A percentile compares a stretch with the other conserved stretches of the same genome.
Conservation (phyloP, 2,113 vertebrate genomes). For the Mustela nigripes region DNA sequence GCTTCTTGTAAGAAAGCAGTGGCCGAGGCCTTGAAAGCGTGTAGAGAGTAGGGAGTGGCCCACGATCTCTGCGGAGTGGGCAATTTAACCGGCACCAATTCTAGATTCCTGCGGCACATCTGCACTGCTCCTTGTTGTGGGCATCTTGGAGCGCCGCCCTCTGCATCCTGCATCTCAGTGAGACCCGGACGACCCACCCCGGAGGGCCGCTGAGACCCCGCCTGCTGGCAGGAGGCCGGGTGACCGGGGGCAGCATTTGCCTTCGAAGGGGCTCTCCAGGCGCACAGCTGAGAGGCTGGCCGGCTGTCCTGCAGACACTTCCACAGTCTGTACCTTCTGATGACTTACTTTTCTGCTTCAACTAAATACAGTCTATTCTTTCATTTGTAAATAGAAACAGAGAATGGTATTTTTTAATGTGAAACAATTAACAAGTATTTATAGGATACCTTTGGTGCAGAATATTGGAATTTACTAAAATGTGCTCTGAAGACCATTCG, state of each 20-base stretch:
- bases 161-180: background rate
- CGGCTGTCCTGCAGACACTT: too few species aligned
- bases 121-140: too few species aligned
- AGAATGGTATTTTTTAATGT: background rate
- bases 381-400: background rate
- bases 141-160: accelerated
- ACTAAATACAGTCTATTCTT: background rate
- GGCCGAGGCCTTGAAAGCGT: background rate
- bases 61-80: background rate
- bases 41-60: background rate
- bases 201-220: too few species aligned
- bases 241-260: accelerated
- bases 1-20: background rate
- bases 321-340: background rate
- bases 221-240: accelerated
- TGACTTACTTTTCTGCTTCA: background rate
- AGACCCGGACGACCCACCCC: background rate
- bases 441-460: background rate
- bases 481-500: background rate
- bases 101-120: too few species aligned
- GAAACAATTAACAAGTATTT: background rate
- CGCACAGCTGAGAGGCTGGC: accelerated
- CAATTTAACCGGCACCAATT: background rate
- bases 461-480: background rate
- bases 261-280: accelerated